Evolutionary conservation across 2,888 invertebrate genomes (phyloP), one percentile per base, ranked within the genome.

Genomic region (Caenorhabditis imperialis): DNA sequence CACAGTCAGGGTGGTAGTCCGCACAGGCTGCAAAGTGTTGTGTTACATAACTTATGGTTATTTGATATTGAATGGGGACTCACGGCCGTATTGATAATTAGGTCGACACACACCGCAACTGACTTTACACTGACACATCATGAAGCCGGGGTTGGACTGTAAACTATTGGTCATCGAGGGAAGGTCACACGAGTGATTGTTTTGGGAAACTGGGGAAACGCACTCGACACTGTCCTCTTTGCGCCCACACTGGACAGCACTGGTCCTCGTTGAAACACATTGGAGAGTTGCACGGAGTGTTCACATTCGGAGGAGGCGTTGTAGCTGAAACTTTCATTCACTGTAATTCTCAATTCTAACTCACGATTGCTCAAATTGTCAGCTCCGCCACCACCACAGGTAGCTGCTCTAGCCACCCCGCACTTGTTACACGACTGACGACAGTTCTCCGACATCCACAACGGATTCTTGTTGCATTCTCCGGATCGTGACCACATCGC

Each of bases 371-470:
- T 33, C 7, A 50, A 33, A 38, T 58, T 63, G 27, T 58, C 47
- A 12, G 58, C 55, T 25, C 51, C 58, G n/a, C n/a, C n/a, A 18
- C 55, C 58, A 4, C 65, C 65, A 40, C 84, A 84, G 6, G 69
- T 54, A 1, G 69, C 61, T 0, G 70, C 70, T 20, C 84, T 40
- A 0, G 81, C 60, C 14, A 27, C 25, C 3, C 62, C 79, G 45
- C 84, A 84, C 23, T 79, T 77, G 38, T 69, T 53, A 38, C 85
- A 85, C 6, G 79, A 44, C 30, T 71, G 57, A 22, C 85, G 75
- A 33, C 85, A 85, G 47, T 85, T 85, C 35, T 85, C 85, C 0
- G 81, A 65, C 86, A 86, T 86, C 84, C 85, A 86, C 12, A 80
- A 47, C 14, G 77, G 72, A 65, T 86, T 86, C 40, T 73, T 77